phyloP scores from a whole-genome alignment of 2,888 invertebrate species.

The Trachelus troglodyta region DNA sequence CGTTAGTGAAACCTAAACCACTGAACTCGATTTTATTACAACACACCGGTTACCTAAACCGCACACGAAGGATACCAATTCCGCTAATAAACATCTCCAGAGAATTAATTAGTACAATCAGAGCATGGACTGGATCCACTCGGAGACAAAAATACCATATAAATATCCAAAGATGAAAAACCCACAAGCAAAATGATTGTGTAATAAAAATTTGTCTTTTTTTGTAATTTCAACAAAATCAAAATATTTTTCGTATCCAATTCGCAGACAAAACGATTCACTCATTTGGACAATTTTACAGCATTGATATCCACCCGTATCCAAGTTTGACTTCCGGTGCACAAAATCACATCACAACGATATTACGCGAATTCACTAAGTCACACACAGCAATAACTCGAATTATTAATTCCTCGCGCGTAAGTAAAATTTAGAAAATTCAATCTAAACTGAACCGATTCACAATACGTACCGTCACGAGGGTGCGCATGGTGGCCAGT shows the following conservation, averaged over 20 bases:
- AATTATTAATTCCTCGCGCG: neutral
- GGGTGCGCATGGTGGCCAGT: slow-evolving; percentile 53
- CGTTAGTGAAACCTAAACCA: slow-evolving; percentile 39
- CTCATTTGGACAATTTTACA: too few species aligned
- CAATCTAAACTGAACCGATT: neutral
- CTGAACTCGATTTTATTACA: slow-evolving; percentile 40
- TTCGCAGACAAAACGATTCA: neutral
- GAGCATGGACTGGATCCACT: neutral
- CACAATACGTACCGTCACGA: slow-evolving; percentile 59
- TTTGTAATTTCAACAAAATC: neutral
- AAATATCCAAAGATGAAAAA: neutral
- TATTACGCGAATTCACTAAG: neutral
- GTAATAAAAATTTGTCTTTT: neutral
- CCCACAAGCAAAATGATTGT: neutral
- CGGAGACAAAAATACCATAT: neutral
- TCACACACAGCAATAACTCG: neutral
- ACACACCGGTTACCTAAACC: slow-evolving; percentile 29
- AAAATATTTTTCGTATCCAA: neutral
- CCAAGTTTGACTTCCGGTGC: neutral
- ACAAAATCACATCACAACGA: neutral
- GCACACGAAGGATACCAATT: slow-evolving; percentile 33
- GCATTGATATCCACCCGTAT: neutral
- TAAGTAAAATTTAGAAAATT: neutral
- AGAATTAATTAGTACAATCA: neutral
- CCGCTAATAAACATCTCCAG: neutral